Evolutionary conservation across 2,888 invertebrate genomes (phyloP).

Genomic region (Apomyelois bistriatella): DNA sequence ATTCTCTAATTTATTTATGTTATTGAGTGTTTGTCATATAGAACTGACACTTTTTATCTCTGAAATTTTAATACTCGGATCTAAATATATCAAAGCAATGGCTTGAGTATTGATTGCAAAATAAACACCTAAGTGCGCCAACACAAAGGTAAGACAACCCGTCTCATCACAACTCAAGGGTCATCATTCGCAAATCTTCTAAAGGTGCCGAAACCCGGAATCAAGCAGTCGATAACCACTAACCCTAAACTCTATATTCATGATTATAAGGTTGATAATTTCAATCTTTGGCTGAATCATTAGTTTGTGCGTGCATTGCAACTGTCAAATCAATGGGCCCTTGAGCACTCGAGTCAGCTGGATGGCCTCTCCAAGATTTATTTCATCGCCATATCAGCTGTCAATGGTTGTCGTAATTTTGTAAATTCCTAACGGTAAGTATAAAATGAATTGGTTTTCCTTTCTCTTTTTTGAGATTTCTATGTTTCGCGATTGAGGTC

Average conservation of each 20-base stretch:
- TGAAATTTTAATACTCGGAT: no score
- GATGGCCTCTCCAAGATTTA: constrained; percentile 25
- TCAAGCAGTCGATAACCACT: not conserved
- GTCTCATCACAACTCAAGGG: constrained; percentile 8
- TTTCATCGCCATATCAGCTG: constrained; percentile 2
- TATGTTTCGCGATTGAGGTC: no score
- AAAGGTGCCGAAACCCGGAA: constrained; percentile 11
- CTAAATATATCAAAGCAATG: no score
- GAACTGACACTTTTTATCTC: no score
- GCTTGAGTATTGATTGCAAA: constrained; percentile 6
- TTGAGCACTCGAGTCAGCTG: constrained; percentile 22
- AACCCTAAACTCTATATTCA: not conserved
- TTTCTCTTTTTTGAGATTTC: no score
- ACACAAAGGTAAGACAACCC: not conserved
- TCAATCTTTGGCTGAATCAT: not conserved
- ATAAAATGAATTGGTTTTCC: no score
- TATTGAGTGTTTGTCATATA: no score
- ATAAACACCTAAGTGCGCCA: not conserved
- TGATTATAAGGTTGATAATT: not conserved
- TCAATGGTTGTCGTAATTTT: constrained; percentile 9
- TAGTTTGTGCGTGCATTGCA: constrained; percentile 23
- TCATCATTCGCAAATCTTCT: constrained; percentile 13
- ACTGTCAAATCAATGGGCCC: constrained; percentile 31
- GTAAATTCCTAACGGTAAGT: constrained; percentile 6
- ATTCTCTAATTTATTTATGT: no score